Evolutionary conservation across 2,888 invertebrate species (phyloP).

Genomic region (Cephus runcator): DNA sequence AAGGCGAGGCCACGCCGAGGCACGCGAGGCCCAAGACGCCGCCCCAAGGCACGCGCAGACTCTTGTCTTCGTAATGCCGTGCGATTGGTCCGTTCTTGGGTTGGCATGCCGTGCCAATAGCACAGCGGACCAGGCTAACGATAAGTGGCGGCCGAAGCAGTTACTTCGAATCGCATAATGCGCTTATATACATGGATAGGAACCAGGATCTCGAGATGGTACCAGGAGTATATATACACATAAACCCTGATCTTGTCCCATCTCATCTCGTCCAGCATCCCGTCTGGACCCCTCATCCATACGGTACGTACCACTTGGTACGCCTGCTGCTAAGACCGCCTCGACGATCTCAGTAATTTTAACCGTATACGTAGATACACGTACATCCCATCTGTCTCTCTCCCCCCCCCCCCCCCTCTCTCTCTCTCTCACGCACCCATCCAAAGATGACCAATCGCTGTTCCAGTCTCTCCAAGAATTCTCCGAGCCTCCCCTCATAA

Average conservation of each 20-base stretch:
- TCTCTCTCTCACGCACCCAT: neutral
- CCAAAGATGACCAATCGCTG: no score
- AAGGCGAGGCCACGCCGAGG: constrained; percentile 55
- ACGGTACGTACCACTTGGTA: no score
- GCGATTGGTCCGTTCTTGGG: constrained; percentile 41
- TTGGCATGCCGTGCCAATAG: constrained; percentile 41
- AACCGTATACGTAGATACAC: no score
- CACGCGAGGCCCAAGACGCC: constrained; percentile 55
- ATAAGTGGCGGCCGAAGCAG: constrained; percentile 30
- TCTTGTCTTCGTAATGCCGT: constrained; percentile 46
- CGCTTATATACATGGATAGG: neutral
- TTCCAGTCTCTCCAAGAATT: no score
- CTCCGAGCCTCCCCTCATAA: no score
- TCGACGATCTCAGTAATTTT: no score
- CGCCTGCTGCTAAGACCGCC: no score
- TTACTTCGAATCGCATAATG: neutral
- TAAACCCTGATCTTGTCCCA: no score
- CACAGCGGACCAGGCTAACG: constrained; percentile 27
- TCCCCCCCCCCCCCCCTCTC: neutral
- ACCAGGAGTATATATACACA: neutral
- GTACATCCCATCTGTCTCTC: constrained; percentile 3
- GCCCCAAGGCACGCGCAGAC: constrained; percentile 62
- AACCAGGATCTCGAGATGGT: neutral
- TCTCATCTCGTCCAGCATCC: no score
- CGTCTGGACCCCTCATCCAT: no score